phyloP scores from a whole-genome alignment of 2,888 invertebrate genomes.

The Onchidella celtica region DNA sequence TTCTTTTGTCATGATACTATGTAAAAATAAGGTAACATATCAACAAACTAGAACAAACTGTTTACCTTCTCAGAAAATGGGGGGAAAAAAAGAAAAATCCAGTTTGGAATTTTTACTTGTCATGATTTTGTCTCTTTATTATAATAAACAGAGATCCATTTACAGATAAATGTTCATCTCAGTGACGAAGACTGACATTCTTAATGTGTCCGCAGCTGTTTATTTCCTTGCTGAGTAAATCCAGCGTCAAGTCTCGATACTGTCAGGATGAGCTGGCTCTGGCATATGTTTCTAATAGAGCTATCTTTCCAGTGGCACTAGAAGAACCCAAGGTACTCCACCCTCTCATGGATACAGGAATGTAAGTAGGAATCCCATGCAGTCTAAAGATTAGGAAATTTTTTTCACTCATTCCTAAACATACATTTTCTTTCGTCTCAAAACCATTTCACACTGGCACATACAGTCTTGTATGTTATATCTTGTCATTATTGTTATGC shows the following conservation, averaged over 20 bases:
- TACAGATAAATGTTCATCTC: too few species aligned
- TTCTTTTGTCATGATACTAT: too few species aligned
- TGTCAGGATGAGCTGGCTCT: conserved; percentile 75
- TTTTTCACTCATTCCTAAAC: background rate
- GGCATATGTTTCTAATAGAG: conserved; percentile 72
- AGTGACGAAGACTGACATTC: background rate
- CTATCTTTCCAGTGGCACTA: conserved; percentile 71
- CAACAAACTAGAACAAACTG: too few species aligned
- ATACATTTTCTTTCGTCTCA: background rate
- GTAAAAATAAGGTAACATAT: too few species aligned
- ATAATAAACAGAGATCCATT: too few species aligned
- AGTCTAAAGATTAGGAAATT: background rate
- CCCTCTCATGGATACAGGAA: conserved; percentile 73
- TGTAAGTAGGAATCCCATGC: conserved; percentile 60
- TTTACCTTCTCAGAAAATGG: too few species aligned
- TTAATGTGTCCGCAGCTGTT: conserved; percentile 65
- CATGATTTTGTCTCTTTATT: too few species aligned
- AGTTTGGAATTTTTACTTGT: too few species aligned
- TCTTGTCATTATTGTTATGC: too few species aligned
- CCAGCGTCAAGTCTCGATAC: conserved; percentile 70
- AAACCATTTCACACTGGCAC: too few species aligned
- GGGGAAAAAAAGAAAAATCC: too few species aligned
- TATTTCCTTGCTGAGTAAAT: conserved; percentile 66
- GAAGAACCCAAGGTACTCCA: conserved; percentile 59
- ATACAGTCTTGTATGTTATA: too few species aligned